Evolutionary conservation across 2,113 vertebrate genomes (phyloP).

Genomic region (Eolophus roseicapilla): DNA sequence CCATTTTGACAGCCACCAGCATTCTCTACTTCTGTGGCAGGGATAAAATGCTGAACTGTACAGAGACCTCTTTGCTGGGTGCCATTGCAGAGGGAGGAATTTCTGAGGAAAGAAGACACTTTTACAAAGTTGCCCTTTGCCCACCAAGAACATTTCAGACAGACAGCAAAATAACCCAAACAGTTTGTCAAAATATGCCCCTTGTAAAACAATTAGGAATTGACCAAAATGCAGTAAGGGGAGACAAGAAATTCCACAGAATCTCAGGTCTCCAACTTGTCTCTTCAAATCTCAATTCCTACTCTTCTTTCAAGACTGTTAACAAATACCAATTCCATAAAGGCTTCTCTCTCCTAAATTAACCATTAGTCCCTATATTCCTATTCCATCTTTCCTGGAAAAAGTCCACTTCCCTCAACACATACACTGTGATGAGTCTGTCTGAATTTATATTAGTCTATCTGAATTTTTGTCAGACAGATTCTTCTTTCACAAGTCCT

Average conservation of each 20-base stretch:
- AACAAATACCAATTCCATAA: neutral
- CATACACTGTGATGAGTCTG: neutral
- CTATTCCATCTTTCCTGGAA: neutral
- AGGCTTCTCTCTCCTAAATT: neutral
- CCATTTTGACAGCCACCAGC: neutral
- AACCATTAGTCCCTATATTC: neutral
- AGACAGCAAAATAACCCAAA: neutral
- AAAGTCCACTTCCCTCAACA: neutral
- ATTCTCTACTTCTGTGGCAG: neutral
- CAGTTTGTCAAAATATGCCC: neutral
- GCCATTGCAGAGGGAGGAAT: neutral
- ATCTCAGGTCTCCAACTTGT: neutral
- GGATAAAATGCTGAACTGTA: neutral
- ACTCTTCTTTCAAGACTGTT: neutral
- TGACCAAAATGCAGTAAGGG: neutral
- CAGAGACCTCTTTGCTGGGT: neutral
- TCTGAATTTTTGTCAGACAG: neutral
- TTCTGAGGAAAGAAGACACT: neutral
- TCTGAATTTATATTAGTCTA: neutral
- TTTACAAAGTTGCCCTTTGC: neutral
- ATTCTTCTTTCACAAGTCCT: neutral
- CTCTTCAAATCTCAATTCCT: neutral
- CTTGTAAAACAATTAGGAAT: neutral
- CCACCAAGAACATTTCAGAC: neutral
- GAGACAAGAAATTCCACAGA: neutral